Percentiles rank a stretch among this genome's conserved stretches.
These are phyloP conservation scores for Tringa solitaria DNA, from an alignment of 2,113 vertebrate genomes.

Conservation along the genomic window DNA sequence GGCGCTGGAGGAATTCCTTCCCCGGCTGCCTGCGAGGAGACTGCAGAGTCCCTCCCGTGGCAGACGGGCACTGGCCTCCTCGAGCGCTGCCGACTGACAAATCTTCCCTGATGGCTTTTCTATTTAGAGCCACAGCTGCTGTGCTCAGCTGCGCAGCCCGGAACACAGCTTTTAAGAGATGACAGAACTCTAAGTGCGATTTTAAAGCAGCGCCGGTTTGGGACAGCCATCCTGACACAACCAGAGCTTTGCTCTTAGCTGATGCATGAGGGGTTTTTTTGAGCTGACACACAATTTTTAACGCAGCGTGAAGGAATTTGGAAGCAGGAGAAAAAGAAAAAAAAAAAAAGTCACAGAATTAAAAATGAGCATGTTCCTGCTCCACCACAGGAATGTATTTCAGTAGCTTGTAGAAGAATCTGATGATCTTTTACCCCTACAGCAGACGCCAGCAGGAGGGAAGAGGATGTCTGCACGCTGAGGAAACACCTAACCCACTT, in stretches of 20 bases:
- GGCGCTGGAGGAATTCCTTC: neutral
- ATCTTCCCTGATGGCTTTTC: neutral
- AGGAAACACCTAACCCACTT: neutral
- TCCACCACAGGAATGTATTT: neutral
- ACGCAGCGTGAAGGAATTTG: neutral
- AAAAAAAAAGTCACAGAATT: neutral
- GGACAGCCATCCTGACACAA: neutral
- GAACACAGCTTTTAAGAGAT: neutral
- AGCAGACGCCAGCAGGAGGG: neutral
- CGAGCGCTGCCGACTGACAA: neutral
- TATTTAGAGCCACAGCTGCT: neutral
- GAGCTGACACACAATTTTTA: neutral
- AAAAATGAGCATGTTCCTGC: neutral
- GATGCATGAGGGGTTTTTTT: neutral
- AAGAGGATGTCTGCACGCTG: neutral
- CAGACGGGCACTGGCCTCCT: neutral
- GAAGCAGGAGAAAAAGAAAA: neutral
- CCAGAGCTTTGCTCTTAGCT: neutral
- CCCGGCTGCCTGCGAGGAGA: neutral
- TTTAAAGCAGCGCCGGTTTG: neutral
- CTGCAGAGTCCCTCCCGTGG: neutral
- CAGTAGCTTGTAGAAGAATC: neutral
- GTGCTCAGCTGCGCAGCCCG: neutral
- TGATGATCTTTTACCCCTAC: neutral
- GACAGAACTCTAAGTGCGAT: neutral